A percentile compares a stretch with the other conserved stretches of the same genome.
Conservation (phyloP, 2,888 invertebrate species). For the Sarcophaga subvicina region DNA sequence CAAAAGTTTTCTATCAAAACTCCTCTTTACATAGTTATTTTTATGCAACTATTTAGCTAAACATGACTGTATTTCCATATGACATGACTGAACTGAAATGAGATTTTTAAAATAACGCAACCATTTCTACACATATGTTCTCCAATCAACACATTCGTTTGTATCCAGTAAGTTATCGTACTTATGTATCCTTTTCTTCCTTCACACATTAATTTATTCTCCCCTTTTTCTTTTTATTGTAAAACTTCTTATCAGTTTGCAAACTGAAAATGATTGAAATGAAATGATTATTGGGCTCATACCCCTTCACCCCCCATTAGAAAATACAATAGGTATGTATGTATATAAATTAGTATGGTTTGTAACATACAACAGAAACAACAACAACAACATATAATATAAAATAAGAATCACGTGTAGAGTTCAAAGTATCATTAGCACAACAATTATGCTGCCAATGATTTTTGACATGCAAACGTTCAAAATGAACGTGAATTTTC, state of each 20-base stretch:
- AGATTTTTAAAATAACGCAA: slow-evolving; percentile 19
- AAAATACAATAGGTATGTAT: too few relatives aligned
- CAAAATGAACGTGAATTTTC: slow-evolving; percentile 67
- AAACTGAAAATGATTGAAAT: background rate
- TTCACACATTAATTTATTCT: background rate
- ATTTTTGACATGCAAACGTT: slow-evolving; percentile 76
- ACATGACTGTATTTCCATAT: too few relatives aligned
- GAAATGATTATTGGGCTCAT: slow-evolving; percentile 30
- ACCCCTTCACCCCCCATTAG: too few relatives aligned
- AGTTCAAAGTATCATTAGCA: slow-evolving; percentile 53
- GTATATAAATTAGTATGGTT: too few relatives aligned
- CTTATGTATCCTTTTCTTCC: slow-evolving; percentile 7
- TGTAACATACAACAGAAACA: too few relatives aligned
- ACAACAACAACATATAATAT: too few relatives aligned
- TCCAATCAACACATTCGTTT: background rate
- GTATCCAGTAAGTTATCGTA: background rate
- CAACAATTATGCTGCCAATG: slow-evolving; percentile 74
- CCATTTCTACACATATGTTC: background rate
- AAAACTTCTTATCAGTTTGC: slow-evolving; percentile 42
- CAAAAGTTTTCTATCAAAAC: too few relatives aligned
- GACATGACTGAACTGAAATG: too few relatives aligned
- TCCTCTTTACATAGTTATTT: background rate
- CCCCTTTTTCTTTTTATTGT: background rate
- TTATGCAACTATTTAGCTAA: background rate
- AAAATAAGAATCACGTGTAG: slow-evolving; percentile 2